Base-by-base conservation (phyloP, 2,797 vertebrate genomes). In the Epinephelus coioides region DNA sequence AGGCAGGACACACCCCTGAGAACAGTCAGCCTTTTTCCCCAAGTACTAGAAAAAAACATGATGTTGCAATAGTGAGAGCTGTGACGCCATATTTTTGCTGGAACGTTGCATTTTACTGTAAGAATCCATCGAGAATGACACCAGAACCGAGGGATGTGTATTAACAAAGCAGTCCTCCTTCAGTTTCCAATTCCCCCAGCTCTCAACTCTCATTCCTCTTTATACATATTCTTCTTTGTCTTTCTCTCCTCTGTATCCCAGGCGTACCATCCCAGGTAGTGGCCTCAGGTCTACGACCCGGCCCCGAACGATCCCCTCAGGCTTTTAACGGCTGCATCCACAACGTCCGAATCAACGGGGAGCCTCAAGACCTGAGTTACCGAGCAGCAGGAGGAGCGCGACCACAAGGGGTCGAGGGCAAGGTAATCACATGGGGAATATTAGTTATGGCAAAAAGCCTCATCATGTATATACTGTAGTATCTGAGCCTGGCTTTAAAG, bases 241-340 rank as follows among this genome's bases (percentile, higher is more conserved):
- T 73, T 46, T 2, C 55, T 71, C 46, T 44, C 8, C 19, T 40
- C 10, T 18, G 0, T 30, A 67, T 43, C 60, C 30, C 87, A 99
- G 98, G 98, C 14, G 97, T 97, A 38, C 97, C 98, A 0, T 95
- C 96, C 50, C 94, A 95, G 78, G 96, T 96, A 0, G 96, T 97
- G 69, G 93, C 97, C n/a, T 96, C 96, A 0, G 96, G 96, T 5
- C 83, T 98, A 54, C 97, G 97, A 51, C 95, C 97, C n/a, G 96
- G 97, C 6, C 90, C 96, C 0, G 98, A 99, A 34, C 96, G 97
- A 19, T 93, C 95, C 1, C 95, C 95, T 25, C 98, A 96, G n/a
- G 95, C 96, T 40, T 99, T 99, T 79, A 97, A 97, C 0, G 98
- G 98, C 75, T 99, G 98, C 82, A 97, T 99, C 83, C 97, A 98